Conservation (phyloP, 2,113 vertebrate genomes). For the Riparia riparia region DNA sequence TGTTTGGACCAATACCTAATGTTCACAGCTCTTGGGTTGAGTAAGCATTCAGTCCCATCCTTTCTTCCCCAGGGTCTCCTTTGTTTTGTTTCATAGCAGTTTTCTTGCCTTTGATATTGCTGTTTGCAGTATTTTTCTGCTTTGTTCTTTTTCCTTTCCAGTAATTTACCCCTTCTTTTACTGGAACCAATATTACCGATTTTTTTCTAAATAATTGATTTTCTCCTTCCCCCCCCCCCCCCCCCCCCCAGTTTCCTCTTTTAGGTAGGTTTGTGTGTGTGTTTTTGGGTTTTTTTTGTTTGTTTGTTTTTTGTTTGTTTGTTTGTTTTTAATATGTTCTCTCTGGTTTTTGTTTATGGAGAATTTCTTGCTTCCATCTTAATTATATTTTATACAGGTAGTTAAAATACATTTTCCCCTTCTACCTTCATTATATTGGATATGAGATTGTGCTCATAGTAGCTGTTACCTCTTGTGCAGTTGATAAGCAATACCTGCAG, state of each 20-base stretch:
- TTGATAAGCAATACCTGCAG: background rate
- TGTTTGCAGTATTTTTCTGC: background rate
- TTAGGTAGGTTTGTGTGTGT: too few species aligned
- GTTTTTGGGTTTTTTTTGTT: too few species aligned
- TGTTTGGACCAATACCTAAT: background rate
- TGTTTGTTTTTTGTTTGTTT: too few species aligned
- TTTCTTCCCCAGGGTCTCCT: background rate
- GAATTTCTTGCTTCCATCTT: background rate
- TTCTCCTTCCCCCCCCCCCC: too few species aligned
- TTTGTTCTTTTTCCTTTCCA: background rate
- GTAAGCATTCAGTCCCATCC: background rate
- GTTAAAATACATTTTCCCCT: background rate
- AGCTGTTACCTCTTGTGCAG: background rate
- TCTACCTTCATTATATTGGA: background rate
- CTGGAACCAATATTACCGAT: background rate
- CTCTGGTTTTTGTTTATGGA: background rate
- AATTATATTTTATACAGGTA: background rate
- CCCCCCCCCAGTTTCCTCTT: accelerated
- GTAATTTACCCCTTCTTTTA: background rate
- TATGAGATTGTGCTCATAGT: background rate
- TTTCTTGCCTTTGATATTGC: background rate
- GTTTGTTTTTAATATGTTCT: background rate
- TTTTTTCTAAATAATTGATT: background rate
- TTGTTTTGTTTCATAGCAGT: background rate
- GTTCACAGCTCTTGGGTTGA: background rate